phyloP scores from a whole-genome alignment of 2,797 vertebrate genomes.

The Neosilurus hyrtlii region DNA sequence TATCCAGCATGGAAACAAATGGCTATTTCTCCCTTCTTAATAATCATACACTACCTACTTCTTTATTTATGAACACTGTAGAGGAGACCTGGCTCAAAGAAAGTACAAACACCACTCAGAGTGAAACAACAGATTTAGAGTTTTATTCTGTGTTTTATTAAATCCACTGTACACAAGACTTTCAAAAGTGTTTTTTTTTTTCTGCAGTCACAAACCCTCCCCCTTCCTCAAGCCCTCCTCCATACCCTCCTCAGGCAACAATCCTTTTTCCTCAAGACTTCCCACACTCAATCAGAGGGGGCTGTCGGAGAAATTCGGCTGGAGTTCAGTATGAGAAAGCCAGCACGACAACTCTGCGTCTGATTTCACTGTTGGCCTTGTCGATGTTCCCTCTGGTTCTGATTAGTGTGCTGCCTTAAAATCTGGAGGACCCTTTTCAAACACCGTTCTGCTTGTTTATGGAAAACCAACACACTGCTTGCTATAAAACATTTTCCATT shows the following conservation, averaged over 20 bases:
- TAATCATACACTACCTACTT: background rate
- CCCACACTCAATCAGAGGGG: constrained; percentile 51
- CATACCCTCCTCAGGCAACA: constrained; percentile 54
- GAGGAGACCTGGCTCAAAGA: background rate
- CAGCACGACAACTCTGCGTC: constrained; percentile 13
- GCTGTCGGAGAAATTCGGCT: constrained; percentile 51
- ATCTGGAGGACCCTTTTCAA: constrained; percentile 4
- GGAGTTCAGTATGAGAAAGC: constrained; percentile 24
- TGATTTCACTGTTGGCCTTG: constrained; percentile 18
- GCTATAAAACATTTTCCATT: background rate
- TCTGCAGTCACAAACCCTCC: constrained; percentile 27
- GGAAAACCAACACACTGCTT: background rate
- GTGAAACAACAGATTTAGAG: background rate
- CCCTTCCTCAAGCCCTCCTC: constrained; percentile 36
- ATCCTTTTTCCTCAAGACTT: constrained; percentile 48
- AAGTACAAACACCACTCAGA: background rate
- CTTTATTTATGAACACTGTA: background rate
- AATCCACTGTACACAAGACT: background rate
- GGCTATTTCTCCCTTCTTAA: constrained; percentile 10
- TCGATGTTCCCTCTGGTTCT: constrained; percentile 27
- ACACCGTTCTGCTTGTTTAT: background rate
- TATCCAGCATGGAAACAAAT: constrained; percentile 18
- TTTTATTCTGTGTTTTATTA: background rate
- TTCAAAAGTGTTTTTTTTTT: background rate
- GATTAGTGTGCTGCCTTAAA: constrained; percentile 9